Evolutionary conservation across 2,888 invertebrate species (phyloP), one percentile per base, ranked within the genome.

Genomic region (Drosophila maculinotata): DNA sequence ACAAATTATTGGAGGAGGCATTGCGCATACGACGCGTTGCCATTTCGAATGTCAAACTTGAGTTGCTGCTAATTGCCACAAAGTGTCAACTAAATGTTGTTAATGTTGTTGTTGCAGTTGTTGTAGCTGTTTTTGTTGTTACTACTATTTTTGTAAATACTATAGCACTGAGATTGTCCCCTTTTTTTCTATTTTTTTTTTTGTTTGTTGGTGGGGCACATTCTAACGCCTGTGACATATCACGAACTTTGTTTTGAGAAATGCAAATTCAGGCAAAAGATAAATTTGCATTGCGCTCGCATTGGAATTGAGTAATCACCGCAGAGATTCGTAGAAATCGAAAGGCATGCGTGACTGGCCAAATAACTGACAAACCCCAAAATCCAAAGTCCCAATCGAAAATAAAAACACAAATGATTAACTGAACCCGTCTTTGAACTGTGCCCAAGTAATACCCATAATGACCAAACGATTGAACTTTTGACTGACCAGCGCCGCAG

Each of bases 181-280:
- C 25, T 17, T n/a, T 35, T 33, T 30, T 41, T 15, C 25, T 17
- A 15, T 35, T 33, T 30, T 41, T 15, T 17, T 42, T 39, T 2
- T 3, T 33, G 12, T 12, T 14, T 12, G 12, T 33, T 58, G 64
- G 53, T 44, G 65, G 47, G 45, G 68, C 71, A 70, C 83, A 79
- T 83, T 88, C 82, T 83, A 86, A 83, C 77, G 87, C 84, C 87
- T 69, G 74, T 83, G 82, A 83, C 82, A 83, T 83, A 83, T 83
- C 82, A 83, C 82, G 82, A 81, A 81, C 68, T 80, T 57, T 79
- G 69, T 48, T 51, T 44, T 57, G 68, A 56, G 79, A 80, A 81
- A 80, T 80, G 80, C 87, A 87, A 80, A 80, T 79, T 86, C 67
- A 63, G 51, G 39, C 42, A 49, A 57, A 56, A 51, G 74, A 80